Evolutionary conservation across 2,797 vertebrate species (phyloP), one percentile per base, ranked within the genome.

Genomic region (Sebastes paucispinis): DNA sequence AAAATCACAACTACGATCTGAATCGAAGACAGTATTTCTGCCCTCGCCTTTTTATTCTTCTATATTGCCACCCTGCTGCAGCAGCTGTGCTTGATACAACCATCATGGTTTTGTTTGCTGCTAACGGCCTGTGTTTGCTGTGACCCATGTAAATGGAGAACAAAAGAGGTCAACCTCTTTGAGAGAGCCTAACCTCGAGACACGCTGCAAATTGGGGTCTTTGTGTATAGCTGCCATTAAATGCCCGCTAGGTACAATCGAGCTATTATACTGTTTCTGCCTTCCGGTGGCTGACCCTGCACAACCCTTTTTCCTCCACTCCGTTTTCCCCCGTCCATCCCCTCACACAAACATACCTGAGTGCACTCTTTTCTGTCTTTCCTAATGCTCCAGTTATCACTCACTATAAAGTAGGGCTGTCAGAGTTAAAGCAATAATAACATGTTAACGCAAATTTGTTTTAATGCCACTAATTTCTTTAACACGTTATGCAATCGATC

Each of bases 151-250:
- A 69, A 74, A 63, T 24, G 25, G 25, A 79, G 54, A 87, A 80
- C 74, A 82, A 74, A 83, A 76, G 72, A 85, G 77, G 82, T 73
- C 65, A 32, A 54, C n/a, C 9, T 54, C 9, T 22, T 22, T 1
- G 29, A 29, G 59, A 54, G 66, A 54, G 54, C 24, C 50, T 83
- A 39, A 85, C 87, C 81, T 77, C 36, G 16, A 83, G 84, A 84
- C 79, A 77, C 68, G 16, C 65, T 62, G 77, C 77, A 80, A 87
- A 90, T 86, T 80, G 88, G 75, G 77, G 69, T 91, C 88, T 91
- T 90, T 89, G 82, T 87, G 69, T 70, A 25, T 31, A 68, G 79
- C 27, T 69, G 62, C 66, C 63, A 70, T 86, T 88, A 88, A 87
- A 87, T 77, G 31, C 34, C 72, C 4, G 14, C 69, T n/a, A 59